These are phyloP conservation scores for Eublepharis macularius DNA, from an alignment of 2,113 vertebrate genomes.

Conservation along the genomic window DNA sequence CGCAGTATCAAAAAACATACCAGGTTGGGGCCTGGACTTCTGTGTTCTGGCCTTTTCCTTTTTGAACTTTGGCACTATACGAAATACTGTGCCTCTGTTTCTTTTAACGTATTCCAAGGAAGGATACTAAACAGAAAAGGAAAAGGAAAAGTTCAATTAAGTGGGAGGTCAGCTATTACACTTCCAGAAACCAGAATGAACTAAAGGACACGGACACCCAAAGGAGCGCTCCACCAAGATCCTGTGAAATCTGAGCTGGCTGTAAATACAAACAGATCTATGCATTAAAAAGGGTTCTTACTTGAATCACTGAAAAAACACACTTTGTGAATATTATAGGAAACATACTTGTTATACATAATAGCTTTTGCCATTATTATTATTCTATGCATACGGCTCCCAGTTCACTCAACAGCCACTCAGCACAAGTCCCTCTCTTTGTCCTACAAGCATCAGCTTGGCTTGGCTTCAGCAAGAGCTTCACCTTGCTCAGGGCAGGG, in stretches of 20 bases:
- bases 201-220: neutral
- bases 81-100: constrained; percentile 94
- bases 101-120: constrained; percentile 95
- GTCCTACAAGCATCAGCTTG: neutral
- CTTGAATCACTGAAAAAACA: no score
- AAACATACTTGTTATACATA: no score
- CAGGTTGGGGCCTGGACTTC: constrained; percentile 91
- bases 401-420: neutral
- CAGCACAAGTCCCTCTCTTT: neutral
- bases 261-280: neutral
- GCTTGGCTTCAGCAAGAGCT: neutral
- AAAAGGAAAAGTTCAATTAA: neutral
- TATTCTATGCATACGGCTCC: no score
- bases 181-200: neutral
- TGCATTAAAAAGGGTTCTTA: neutral
- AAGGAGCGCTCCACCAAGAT: constrained; percentile 7
- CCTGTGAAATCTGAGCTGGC: neutral
- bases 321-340: no score
- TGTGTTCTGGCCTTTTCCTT: constrained; percentile 92
- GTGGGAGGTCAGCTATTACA: neutral
- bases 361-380: no score
- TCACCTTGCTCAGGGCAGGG: neutral
- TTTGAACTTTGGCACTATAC: constrained; percentile 99
- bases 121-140: constrained; percentile 83
- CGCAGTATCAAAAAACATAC: constrained; percentile 75